phyloP scores from a whole-genome alignment of 2,888 invertebrate genomes.

The Agonopterix subpropinquella region DNA sequence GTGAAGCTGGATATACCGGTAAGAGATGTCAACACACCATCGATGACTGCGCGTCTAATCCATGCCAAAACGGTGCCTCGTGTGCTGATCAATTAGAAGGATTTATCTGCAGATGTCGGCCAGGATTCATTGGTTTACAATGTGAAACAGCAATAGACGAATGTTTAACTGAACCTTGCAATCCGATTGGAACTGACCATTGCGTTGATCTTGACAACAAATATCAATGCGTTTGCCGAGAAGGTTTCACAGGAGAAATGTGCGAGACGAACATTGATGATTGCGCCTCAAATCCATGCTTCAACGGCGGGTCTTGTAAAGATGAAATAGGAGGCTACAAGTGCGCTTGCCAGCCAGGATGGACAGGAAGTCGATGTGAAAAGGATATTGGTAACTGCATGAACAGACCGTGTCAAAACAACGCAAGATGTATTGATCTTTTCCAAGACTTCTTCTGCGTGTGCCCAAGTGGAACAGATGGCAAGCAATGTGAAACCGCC shows the following conservation, averaged over 20 bases:
- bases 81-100: conserved; percentile 93
- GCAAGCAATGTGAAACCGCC: conserved; percentile 97
- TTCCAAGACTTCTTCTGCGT: conserved; percentile 95
- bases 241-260: conserved; percentile 88
- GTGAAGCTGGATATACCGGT: conserved; percentile 96
- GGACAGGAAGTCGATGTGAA: conserved; percentile 92
- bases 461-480: conserved; percentile 96
- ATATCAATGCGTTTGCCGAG: conserved; percentile 90
- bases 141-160: conserved; percentile 96
- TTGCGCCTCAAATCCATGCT: conserved; percentile 88
- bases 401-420: conserved; percentile 93
- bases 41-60: conserved; percentile 92
- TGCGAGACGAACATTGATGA: conserved; percentile 94
- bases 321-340: conserved; percentile 90
- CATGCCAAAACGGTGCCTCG: conserved; percentile 94
- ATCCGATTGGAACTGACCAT: conserved; percentile 90
- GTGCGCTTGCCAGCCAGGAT: conserved; percentile 89
- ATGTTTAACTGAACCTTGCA: conserved; percentile 93
- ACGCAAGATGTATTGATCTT: conserved; percentile 92
- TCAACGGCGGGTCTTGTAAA: conserved; percentile 91
- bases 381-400: conserved; percentile 91
- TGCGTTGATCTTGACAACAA: conserved; percentile 93
- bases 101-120: conserved; percentile 94
- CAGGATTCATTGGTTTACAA: conserved; percentile 93
- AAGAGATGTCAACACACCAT: conserved; percentile 94